Conservation (phyloP, 1,140 invertebrate species). For the Micrasema minimum region DNA sequence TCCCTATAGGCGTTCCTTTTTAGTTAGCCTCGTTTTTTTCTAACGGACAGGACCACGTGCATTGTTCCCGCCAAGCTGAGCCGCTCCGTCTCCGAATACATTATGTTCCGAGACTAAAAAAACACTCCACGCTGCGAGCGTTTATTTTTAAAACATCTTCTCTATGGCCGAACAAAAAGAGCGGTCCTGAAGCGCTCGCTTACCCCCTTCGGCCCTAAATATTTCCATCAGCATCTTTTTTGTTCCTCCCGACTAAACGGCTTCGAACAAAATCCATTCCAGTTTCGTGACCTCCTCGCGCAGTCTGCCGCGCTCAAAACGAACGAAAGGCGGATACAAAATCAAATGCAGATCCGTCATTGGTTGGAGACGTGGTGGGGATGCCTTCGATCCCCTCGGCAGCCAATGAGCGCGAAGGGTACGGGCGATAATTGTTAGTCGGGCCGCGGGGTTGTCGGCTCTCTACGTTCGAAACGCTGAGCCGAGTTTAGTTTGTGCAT, state of each 20-base stretch:
- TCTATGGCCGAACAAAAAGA: constrained; percentile 41
- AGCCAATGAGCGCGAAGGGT: constrained; percentile 38
- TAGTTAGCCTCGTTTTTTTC: constrained; percentile 35
- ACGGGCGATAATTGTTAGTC: constrained; percentile 38
- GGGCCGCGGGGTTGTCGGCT: constrained; percentile 38
- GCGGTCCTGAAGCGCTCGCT: constrained; percentile 1
- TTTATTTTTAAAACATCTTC: constrained; percentile 44
- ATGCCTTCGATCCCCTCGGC: constrained; percentile 26
- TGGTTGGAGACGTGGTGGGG: constrained; percentile 34
- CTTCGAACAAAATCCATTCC: constrained; percentile 34
- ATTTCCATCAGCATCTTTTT: constrained; percentile 26
- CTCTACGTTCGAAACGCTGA: constrained; percentile 17
- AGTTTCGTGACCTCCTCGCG: constrained; percentile 43
- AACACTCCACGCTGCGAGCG: constrained; percentile 37
- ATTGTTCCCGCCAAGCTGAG: constrained; percentile 24
- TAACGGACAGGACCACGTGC: constrained; percentile 27
- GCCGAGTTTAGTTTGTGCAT: constrained; percentile 34
- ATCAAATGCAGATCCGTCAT: constrained; percentile 23
- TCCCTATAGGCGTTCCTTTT: constrained; percentile 38
- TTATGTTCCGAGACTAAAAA: constrained; percentile 39
- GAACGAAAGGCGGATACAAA: constrained; percentile 9
- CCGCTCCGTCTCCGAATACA: constrained; percentile 44
- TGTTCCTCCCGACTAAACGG: constrained; percentile 33
- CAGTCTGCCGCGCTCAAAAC: constrained; percentile 31
- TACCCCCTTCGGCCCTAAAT: neutral